Base-by-base conservation (phyloP, 92 coral and sea anemone genomes). In the Palythoa grandiflora region DNA sequence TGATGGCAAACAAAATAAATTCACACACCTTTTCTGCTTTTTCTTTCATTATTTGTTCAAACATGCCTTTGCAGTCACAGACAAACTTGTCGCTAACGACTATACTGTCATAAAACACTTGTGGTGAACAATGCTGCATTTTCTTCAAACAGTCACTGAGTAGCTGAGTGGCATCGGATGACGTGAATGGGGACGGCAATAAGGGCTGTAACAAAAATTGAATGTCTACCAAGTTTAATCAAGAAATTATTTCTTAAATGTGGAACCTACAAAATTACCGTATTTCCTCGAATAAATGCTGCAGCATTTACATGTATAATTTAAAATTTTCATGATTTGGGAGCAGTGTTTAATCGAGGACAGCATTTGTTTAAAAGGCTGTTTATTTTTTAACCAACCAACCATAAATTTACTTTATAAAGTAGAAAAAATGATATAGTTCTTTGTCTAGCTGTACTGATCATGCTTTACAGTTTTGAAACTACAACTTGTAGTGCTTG, bases 131-230 rank as follows among this genome's bases (percentile, higher is more conserved):
- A 51, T 90, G 92, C 38, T 96, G 98, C 39, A 95, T 19, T 2
- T 84, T 84, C 54, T 91, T 97, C 17, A 97, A 91, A 68, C 95
- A 94, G 81, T 78, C 84, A 63, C 92, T 96, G 73, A 97, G 79
- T 73, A 97, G 73, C 75, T 91, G 97, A 38, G 94, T 88, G 4
- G 99, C 98, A 88, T 97, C 99, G 3, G 93, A 96, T 13, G 92
- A 90, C 1, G 96, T 94, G 77, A 95, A 97, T 19, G 99, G 98
- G 3, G 99, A 94, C 2, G 99, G 99, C n/a, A 97, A 87, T 75
- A 95, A 88, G 19, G 98, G 96, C 99, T 97, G 85, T 1, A 52
- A 59, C 21, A 68, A 17, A 66, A 35, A 1, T 28, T 28, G 28
- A 28, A 28, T 28, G 28, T 28, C 28, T 28, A 28, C 28, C 14